These are phyloP conservation scores for Capitella teleta DNA, from an alignment of 1,140 invertebrate species.

Conservation along the genomic window DNA sequence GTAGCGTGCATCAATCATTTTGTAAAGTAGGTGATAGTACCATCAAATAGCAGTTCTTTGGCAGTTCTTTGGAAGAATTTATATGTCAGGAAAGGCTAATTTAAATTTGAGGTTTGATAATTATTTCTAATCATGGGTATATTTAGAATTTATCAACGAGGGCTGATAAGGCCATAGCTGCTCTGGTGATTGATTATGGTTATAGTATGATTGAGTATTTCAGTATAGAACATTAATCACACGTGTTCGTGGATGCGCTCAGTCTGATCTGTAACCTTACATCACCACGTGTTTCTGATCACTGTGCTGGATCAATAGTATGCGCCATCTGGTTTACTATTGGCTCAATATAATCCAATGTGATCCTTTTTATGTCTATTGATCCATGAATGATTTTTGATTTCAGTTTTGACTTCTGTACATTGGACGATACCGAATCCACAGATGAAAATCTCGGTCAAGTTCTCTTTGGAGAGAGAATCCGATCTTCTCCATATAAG, in stretches of 20 bases:
- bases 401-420: conserved; percentile 83
- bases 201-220: no score
- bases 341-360: not conserved
- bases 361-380: conserved; percentile 3
- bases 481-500: conserved; percentile 80
- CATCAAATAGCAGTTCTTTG: no score
- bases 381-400: conserved; percentile 2
- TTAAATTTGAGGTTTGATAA: no score
- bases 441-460: conserved; percentile 95
- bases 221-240: not conserved
- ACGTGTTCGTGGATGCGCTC: not conserved
- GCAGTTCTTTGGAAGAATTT: no score
- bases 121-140: no score
- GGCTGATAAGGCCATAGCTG: no score
- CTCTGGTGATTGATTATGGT: no score
- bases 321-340: not conserved
- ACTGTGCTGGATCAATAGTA: not conserved
- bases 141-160: no score
- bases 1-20: no score
- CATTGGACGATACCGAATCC: conserved; percentile 46
- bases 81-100: no score
- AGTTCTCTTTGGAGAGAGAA: conserved; percentile 95
- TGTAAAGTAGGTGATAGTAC: no score
- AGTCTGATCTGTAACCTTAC: not conserved
- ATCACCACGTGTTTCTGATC: not conserved